phyloP scores from a whole-genome alignment of 2,888 invertebrate species.

The Pyrgus malvae region DNA sequence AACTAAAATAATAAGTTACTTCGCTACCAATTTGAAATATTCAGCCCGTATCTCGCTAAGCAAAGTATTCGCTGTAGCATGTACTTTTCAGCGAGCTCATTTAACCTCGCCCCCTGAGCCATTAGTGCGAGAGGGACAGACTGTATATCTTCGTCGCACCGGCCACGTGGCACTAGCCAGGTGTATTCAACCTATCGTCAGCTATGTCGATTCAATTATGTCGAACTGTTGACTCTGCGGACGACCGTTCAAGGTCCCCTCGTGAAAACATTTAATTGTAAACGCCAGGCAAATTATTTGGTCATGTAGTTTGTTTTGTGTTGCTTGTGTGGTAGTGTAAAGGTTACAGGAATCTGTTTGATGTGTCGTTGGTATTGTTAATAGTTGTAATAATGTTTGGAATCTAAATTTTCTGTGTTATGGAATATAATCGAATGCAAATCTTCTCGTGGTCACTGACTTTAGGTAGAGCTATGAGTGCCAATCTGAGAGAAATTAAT shows the following conservation, averaged over 20 bases:
- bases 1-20: no score
- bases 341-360: background rate
- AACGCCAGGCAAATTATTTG: background rate
- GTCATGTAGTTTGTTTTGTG: background rate
- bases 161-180: conserved; percentile 51
- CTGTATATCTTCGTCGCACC: conserved; percentile 30
- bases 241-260: conserved; percentile 48
- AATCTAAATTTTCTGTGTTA: no score
- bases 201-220: conserved; percentile 67
- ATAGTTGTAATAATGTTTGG: no score
- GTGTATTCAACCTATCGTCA: conserved; percentile 47
- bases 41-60: conserved; percentile 49
- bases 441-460: no score
- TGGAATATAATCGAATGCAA: no score
- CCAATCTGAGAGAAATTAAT: no score
- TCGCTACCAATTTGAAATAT: conserved; percentile 33
- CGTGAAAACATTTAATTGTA: conserved; percentile 7
- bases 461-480: no score
- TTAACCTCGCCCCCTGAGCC: conserved; percentile 36
- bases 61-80: conserved; percentile 55
- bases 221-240: conserved; percentile 62
- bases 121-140: conserved; percentile 45
- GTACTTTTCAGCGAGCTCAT: conserved; percentile 48
- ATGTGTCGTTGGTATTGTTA: no score
- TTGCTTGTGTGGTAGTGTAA: background rate